Conservation (phyloP, 2,888 invertebrate species). For the Ischnura elegans region DNA sequence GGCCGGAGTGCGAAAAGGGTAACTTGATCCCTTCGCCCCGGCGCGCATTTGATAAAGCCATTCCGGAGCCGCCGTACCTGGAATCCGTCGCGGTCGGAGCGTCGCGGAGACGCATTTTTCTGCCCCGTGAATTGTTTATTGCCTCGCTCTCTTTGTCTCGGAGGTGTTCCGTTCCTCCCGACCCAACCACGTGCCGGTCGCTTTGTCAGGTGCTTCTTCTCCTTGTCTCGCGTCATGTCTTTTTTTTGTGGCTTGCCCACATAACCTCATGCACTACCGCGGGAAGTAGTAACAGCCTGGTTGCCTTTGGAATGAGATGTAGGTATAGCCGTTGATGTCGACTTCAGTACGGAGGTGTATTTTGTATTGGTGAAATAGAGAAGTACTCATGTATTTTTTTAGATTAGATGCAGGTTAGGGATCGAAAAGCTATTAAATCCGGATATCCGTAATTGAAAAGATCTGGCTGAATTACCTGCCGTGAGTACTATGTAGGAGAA, state of each 20-base stretch:
- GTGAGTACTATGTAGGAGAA: no score
- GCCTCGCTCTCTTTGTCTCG: slow-evolving; percentile 14
- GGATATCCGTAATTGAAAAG: no score
- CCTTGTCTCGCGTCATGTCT: background rate
- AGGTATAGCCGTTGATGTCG: background rate
- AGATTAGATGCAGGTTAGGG: no score
- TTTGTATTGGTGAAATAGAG: no score
- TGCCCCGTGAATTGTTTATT: slow-evolving; percentile 24
- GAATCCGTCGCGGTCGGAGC: slow-evolving; percentile 40
- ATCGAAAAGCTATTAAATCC: no score
- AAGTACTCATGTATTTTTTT: no score
- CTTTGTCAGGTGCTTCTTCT: background rate
- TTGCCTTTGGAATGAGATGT: background rate
- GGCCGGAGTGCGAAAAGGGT: slow-evolving; percentile 25
- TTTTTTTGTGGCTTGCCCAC: background rate
- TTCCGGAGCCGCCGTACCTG: slow-evolving; percentile 41
- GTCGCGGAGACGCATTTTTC: slow-evolving; percentile 19
- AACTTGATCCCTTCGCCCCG: slow-evolving; percentile 43
- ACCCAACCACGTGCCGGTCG: background rate
- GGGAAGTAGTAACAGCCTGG: background rate
- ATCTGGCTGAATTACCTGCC: no score
- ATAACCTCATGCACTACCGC: background rate
- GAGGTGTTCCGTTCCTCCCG: background rate
- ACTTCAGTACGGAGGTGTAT: no score
- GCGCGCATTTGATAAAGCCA: slow-evolving; percentile 47